Conservation (phyloP, 2,113 vertebrate genomes). For the Sander vitreus region DNA sequence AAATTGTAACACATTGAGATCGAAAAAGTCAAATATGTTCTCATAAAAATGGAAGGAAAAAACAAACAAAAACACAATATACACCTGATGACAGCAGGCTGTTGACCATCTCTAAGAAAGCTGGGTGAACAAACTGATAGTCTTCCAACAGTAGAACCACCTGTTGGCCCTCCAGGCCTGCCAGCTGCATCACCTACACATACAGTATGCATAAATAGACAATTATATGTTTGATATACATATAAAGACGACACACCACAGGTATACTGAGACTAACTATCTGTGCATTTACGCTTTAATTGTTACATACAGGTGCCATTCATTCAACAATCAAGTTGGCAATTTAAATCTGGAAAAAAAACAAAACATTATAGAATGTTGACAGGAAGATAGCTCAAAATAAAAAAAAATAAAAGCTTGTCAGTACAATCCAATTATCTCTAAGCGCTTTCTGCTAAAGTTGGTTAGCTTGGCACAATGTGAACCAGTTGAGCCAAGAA, state of each 20-base stretch:
- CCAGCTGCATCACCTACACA: conserved; percentile 91
- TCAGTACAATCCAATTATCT: conserved; percentile 11
- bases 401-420: not conserved
- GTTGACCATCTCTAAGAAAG: conserved; percentile 97
- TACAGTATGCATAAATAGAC: not conserved
- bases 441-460: conserved; percentile 8
- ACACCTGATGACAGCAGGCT: conserved; percentile 95
- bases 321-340: not conserved
- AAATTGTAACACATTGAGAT: not conserved
- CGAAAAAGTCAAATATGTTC: not conserved
- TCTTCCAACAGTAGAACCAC: conserved; percentile 94
- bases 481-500: not conserved
- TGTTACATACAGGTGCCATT: not conserved
- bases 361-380: not conserved
- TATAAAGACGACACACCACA: not conserved
- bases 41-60: not conserved
- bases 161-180: conserved; percentile 94
- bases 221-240: not conserved
- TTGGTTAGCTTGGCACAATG: not conserved
- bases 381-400: not conserved
- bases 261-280: not conserved
- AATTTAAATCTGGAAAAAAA: conserved; percentile 6
- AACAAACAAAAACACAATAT: conserved; percentile 12
- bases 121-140: conserved; percentile 92
- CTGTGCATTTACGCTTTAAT: not conserved